These are phyloP conservation scores for Spizaetus ornatus DNA, from an alignment of 2,113 vertebrate species.

Conservation along the genomic window DNA sequence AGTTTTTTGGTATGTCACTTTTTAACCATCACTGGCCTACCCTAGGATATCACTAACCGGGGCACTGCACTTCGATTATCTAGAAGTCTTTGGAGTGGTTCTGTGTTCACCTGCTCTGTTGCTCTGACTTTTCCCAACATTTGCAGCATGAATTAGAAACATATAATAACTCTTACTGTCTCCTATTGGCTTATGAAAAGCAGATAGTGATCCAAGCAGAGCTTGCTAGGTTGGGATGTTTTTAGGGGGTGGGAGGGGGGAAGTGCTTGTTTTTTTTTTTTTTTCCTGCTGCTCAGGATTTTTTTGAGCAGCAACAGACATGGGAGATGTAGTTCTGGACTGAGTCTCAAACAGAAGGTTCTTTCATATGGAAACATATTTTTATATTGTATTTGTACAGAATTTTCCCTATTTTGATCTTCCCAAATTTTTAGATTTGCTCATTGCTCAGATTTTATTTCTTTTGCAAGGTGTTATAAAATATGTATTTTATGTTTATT, in stretches of 20 bases:
- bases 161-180: background rate
- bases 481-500: background rate
- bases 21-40: background rate
- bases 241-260: background rate
- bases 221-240: background rate
- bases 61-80: background rate
- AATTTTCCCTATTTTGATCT: constrained; percentile 50
- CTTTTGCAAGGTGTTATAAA: background rate
- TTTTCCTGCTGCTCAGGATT: background rate
- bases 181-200: background rate
- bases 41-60: background rate
- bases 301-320: background rate
- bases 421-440: constrained; percentile 20
- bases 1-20: background rate
- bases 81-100: background rate
- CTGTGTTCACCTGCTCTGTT: background rate
- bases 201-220: background rate
- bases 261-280: background rate
- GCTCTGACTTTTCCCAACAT: background rate
- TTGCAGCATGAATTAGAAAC: background rate
- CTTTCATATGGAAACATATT: constrained; percentile 57
- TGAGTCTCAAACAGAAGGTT: constrained; percentile 13
- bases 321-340: background rate
- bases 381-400: constrained; percentile 59
- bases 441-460: background rate